phyloP scores from a whole-genome alignment of 2,113 vertebrate species.

The Sarotherodon lohbergeri region DNA sequence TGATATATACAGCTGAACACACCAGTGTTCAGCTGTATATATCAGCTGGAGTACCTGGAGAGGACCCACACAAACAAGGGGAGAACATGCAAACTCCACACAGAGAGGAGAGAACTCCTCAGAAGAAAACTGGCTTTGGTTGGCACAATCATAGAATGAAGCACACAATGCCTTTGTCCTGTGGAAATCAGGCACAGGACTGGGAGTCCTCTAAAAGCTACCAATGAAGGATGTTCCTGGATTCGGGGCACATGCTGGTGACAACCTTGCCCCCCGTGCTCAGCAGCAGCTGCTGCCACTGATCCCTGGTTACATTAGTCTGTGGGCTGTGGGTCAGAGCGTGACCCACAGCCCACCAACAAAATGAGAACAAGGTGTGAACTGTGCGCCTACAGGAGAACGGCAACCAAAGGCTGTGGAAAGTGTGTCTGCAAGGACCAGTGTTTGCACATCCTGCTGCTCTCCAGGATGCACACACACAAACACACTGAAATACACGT shows the following conservation, averaged over 20 bases:
- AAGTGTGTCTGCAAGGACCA: neutral
- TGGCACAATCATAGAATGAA: neutral
- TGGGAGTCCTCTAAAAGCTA: neutral
- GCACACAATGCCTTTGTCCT: neutral
- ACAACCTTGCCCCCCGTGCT: neutral
- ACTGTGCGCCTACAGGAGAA: neutral
- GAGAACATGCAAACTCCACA: neutral
- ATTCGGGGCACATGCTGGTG: rapidly evolving
- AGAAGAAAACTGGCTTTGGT: neutral
- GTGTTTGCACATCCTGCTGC: neutral
- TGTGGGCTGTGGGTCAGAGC: neutral
- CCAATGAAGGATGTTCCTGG: neutral
- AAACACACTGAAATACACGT: neutral
- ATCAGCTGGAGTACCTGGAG: rapidly evolving
- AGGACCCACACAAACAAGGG: neutral
- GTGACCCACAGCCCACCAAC: neutral
- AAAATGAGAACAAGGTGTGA: neutral
- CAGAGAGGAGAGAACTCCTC: neutral
- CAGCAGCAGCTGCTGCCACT: neutral
- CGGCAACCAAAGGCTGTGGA: neutral
- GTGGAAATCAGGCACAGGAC: neutral
- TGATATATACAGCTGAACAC: no score
- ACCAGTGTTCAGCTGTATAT: neutral
- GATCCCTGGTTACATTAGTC: neutral
- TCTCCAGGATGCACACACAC: neutral